Percentiles rank a stretch among this genome's conserved stretches.
Evolutionary conservation across 2,113 vertebrate species (phyloP).

Genomic region (Zosterops hypoxanthus): DNA sequence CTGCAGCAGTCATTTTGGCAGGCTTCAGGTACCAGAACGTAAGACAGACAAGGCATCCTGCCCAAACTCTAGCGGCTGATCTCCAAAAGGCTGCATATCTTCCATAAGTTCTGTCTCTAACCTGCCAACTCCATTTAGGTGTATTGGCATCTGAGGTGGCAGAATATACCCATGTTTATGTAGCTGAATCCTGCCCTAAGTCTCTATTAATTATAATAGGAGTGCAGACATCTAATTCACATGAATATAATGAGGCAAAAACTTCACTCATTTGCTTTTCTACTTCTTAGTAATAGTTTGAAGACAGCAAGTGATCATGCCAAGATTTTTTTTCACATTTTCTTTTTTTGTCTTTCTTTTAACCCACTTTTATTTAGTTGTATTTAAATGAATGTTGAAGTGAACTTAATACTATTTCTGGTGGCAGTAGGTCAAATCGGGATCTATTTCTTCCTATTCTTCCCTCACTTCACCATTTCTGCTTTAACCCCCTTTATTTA

Average conservation of each 20-base stretch:
- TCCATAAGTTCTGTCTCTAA: constrained; percentile 1
- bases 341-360: background rate
- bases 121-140: constrained; percentile 40
- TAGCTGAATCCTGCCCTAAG: background rate
- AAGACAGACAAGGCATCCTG: background rate
- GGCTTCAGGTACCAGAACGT: background rate
- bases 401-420: background rate
- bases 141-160: background rate
- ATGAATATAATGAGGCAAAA: background rate
- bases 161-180: background rate
- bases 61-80: background rate
- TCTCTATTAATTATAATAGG: constrained; percentile 10
- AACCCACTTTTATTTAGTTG: background rate
- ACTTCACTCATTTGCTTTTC: background rate
- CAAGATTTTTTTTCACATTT: background rate
- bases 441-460: background rate
- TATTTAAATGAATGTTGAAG: background rate
- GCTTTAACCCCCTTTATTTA: background rate
- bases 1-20: background rate
- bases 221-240: constrained; percentile 7
- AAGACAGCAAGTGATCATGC: background rate
- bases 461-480: background rate
- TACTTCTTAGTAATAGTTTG: background rate
- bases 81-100: background rate
- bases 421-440: background rate